phyloP scores from a whole-genome alignment of 2,113 vertebrate species.

The Phaetusa simplex region DNA sequence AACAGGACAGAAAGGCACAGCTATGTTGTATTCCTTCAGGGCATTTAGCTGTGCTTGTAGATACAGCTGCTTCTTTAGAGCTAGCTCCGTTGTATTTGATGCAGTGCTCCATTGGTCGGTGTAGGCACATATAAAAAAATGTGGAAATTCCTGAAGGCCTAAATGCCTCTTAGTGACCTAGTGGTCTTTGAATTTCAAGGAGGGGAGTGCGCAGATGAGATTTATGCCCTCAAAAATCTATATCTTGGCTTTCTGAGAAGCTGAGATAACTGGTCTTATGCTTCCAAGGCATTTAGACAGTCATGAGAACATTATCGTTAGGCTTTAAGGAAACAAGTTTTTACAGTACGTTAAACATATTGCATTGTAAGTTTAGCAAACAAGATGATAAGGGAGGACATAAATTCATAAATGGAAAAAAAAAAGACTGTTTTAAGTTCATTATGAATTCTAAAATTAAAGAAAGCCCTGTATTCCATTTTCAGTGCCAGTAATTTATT shows the following conservation, averaged over 20 bases:
- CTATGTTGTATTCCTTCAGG: neutral
- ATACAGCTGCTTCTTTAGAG: neutral
- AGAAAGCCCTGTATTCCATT: neutral
- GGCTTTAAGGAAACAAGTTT: neutral
- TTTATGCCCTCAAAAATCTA: neutral
- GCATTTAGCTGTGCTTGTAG: neutral
- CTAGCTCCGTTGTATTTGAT: neutral
- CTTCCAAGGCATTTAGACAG: neutral
- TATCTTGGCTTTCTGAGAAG: neutral
- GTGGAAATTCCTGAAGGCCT: neutral
- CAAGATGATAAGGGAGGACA: accelerated
- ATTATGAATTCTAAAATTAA: neutral
- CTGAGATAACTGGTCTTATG: neutral
- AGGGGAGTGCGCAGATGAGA: neutral
- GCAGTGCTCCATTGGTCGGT: neutral
- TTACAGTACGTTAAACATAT: neutral
- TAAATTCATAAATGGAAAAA: neutral
- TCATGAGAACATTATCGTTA: neutral
- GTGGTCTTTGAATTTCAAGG: neutral
- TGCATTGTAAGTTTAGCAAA: neutral
- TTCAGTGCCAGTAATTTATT: neutral
- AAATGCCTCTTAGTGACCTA: neutral
- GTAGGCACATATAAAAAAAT: neutral
- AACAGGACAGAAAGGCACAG: neutral
- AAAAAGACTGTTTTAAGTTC: neutral